phyloP scores from a whole-genome alignment of 2,113 vertebrate genomes.

The Pampusana beccarii region DNA sequence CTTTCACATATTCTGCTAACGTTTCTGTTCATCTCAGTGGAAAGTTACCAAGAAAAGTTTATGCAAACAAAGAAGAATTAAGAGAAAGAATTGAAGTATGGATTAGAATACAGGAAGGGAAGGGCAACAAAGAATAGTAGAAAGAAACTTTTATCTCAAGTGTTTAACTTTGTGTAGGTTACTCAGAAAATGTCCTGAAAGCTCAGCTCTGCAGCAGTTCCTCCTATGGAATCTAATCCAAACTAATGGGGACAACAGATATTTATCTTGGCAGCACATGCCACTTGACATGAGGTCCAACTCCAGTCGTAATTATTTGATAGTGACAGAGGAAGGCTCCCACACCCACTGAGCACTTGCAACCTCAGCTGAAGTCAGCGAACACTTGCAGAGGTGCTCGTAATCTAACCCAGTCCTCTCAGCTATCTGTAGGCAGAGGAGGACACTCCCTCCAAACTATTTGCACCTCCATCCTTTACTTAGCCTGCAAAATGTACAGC shows the following conservation, averaged over 20 bases:
- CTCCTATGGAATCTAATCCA: not conserved
- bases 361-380: not conserved
- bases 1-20: not conserved
- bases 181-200: not conserved
- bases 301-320: not conserved
- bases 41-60: not conserved
- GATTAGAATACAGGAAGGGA: not conserved
- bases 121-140: not conserved
- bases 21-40: not conserved
- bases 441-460: not conserved
- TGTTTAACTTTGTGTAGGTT: not conserved
- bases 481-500: rapidly evolving
- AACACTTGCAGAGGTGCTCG: not conserved
- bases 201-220: not conserved
- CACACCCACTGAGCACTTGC: not conserved
- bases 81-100: not conserved
- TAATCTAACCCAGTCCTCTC: not conserved
- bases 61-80: not conserved
- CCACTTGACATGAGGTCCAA: not conserved
- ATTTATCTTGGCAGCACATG: not conserved
- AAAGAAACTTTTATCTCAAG: not conserved
- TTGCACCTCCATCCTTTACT: not conserved
- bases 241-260: not conserved
- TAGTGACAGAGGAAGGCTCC: not conserved
- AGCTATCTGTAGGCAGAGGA: not conserved